These are phyloP conservation scores for Alloscopus bannaensis DNA, from an alignment of 2,888 invertebrate genomes.

Conservation along the genomic window DNA sequence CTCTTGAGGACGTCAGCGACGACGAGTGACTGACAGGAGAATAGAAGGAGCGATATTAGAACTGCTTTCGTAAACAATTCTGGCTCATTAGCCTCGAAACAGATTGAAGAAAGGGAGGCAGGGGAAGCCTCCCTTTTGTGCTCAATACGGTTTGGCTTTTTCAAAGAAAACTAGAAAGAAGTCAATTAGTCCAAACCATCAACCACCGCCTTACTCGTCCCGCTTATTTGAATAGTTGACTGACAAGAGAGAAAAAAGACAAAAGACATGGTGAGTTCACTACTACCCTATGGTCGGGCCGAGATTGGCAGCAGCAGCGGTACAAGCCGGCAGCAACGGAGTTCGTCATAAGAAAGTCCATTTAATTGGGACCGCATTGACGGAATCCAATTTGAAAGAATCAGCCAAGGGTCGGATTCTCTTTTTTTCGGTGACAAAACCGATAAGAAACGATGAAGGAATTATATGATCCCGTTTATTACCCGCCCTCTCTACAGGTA, in stretches of 20 bases:
- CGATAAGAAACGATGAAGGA: conserved; percentile 42
- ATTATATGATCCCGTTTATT: conserved; percentile 49
- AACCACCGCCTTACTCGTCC: not conserved
- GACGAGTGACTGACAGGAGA: not conserved
- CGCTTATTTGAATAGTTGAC: too few species aligned
- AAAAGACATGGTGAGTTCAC: not conserved
- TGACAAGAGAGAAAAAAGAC: not conserved
- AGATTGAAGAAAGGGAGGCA: too few species aligned
- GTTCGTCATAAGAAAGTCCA: not conserved
- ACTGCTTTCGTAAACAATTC: not conserved
- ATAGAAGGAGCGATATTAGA: not conserved
- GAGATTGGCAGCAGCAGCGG: not conserved
- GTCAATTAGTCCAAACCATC: conserved; percentile 9
- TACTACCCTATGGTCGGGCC: not conserved
- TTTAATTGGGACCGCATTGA: not conserved
- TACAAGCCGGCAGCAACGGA: not conserved
- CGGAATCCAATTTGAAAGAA: conserved; percentile 13
- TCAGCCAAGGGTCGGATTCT: not conserved
- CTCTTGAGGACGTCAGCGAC: not conserved
- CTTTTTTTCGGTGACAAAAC: not conserved
- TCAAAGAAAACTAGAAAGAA: not conserved
- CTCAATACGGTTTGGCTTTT: not conserved
- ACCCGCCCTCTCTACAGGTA: conserved; percentile 46
- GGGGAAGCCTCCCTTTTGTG: conserved; percentile 7
- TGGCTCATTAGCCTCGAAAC: conserved; percentile 15